These are phyloP conservation scores for Sphecodes monilicornis DNA, from an alignment of 2,888 invertebrate genomes.

Conservation along the genomic window DNA sequence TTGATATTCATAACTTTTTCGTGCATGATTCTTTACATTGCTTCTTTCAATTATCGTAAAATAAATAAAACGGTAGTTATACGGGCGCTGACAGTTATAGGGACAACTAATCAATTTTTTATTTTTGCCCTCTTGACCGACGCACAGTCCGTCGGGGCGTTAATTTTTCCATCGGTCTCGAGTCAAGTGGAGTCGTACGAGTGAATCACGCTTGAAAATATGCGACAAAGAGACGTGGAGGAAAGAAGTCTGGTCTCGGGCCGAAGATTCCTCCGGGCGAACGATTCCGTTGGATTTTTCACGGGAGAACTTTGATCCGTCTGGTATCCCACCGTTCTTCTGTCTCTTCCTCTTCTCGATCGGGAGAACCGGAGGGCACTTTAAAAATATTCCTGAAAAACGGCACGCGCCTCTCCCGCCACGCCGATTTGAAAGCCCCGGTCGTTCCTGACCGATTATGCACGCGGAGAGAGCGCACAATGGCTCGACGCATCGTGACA, in stretches of 20 bases:
- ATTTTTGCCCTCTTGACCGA: too few relatives aligned
- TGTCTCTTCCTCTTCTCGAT: not conserved
- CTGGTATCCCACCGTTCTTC: slow-evolving; percentile 42
- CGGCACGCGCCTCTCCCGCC: not conserved
- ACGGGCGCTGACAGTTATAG: too few relatives aligned
- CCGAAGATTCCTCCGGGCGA: slow-evolving; percentile 17
- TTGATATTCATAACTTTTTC: too few relatives aligned
- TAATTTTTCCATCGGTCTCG: not conserved
- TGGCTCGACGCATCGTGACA: slow-evolving; percentile 39
- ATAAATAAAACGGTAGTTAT: too few relatives aligned
- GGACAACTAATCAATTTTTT: too few relatives aligned
- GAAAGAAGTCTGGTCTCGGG: not conserved
- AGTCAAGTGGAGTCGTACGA: slow-evolving; percentile 7
- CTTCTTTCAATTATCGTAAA: too few relatives aligned
- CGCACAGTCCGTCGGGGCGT: not conserved
- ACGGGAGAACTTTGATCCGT: slow-evolving; percentile 60
- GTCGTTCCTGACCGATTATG: slow-evolving; percentile 29
- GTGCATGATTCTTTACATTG: too few relatives aligned
- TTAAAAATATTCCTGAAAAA: slow-evolving; percentile 46
- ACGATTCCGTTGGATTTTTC: slow-evolving; percentile 52
- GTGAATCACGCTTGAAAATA: slow-evolving; percentile 47
- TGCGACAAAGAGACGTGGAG: slow-evolving; percentile 19
- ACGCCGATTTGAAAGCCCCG: not conserved
- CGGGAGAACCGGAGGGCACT: not conserved
- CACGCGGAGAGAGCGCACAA: slow-evolving; percentile 29